Base-by-base conservation (phyloP, 2,888 invertebrate species). In the Drosophila paranaensis region DNA sequence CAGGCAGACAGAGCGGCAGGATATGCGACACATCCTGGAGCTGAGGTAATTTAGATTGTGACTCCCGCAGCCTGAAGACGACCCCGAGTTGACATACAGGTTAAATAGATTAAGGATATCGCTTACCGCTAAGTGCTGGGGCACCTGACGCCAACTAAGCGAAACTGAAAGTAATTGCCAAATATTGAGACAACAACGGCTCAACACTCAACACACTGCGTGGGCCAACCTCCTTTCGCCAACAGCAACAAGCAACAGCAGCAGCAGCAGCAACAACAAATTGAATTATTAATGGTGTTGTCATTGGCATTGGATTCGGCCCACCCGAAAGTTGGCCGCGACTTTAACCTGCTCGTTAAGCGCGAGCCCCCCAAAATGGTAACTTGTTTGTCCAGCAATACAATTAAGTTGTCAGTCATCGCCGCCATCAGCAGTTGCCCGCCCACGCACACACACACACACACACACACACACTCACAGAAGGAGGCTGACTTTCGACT, bases 21-120 rank as follows among this genome's bases (percentile, higher is more conserved):
- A 74, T 70, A 74, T 77, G 70, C 76, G 81, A 73, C 74, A 87
- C 64, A 87, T 81, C 84, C 89, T 70, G 54, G 45, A 71, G 79
- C 73, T 70, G 70, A 71, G 89, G 88, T 76, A 89, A 84, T 89
- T 87, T 87, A 87, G 89, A 85, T 83, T 88, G 73, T 66, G 78
- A 53, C 66, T 63, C 30, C 11, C 0, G 13, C 14, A 25, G 45
- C 56, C 30, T 11, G 30, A 58, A 60, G 54, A 54, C 27, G 54
- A 54, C 27, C 54, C 25, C 3, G 54, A 54, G 54, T 69, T 75
- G 79, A 87, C 84, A 76, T 84, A 69, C 78, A 87, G 89, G 83
- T 85, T 89, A 85, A 85, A 85, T 81, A 87, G 89, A 85, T 85
- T 85, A 89, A 77, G 81, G 84, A 83, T 89, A 85, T 85, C 89